Base-by-base conservation (phyloP, 2,797 vertebrate genomes). In the Prunella strophiata region DNA sequence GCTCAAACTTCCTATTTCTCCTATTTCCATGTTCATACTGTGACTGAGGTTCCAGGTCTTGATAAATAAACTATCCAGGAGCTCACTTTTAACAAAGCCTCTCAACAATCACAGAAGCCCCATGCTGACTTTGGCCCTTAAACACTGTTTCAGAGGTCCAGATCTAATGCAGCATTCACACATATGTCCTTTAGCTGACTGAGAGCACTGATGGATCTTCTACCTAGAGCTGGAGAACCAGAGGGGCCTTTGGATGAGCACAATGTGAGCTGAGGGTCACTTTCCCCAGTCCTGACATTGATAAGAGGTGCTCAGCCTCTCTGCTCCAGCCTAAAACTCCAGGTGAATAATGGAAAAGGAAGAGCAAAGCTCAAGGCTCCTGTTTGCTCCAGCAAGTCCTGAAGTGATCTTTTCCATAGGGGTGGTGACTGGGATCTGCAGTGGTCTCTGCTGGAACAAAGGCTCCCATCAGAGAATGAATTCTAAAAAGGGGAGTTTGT, bases 251-350 rank as follows among this genome's bases (percentile, higher is more conserved):
- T 57, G 27, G 59, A 14, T 4, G 2, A 63, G 75, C 70, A 18
- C 13, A 66, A 19, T 0, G 2, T 36, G 72, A 59, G 30, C n/a
- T 88, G n/a, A 14, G 4, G 2, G 8, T 20, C 34, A 61, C 38
- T 4, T n/a, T 78, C 9, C 42, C 42, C 7, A 1, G 13, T n/a
- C 40, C 13, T 0, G 5, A 16, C 0, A 0, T 2, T 2, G 1
- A 7, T 25, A 38, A 2, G 16, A 34, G n/a, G n/a, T 7, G 4
- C 10, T 13, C 14, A 38, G 50, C 8, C 32, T n/a, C 43, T 67
- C 11, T 38, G 48, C 30, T 65, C 42, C 72, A 71, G 71, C 16
- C 26, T 25, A 38, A 88, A 87, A 59, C 3, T 5, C 4, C 1
- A 61, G 13, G 9, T 7, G 18, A 65, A 40, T 15, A 61, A 71